These are phyloP conservation scores for Monopis laevigella DNA, from an alignment of 2,888 invertebrate species.

Conservation along the genomic window DNA sequence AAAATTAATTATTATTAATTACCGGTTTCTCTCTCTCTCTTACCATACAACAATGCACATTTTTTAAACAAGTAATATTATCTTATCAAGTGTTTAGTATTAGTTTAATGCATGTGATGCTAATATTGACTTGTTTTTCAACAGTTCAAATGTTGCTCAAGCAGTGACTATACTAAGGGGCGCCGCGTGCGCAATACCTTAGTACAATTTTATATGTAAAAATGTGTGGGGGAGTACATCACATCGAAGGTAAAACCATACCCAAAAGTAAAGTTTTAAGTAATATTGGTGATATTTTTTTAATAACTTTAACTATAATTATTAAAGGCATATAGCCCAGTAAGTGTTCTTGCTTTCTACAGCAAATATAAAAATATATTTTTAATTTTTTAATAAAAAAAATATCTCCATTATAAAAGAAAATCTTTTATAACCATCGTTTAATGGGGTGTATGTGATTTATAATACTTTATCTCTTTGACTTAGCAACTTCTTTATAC, in stretches of 20 bases:
- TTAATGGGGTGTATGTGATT: no score
- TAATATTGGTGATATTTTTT: constrained; percentile 40
- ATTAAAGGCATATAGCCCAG: no score
- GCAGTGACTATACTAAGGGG: constrained; percentile 63
- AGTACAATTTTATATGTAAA: constrained; percentile 64
- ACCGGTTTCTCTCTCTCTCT: no score
- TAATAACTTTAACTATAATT: background rate
- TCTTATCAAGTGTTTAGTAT: constrained; percentile 22
- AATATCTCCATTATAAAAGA: no score
- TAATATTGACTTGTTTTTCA: constrained; percentile 67
- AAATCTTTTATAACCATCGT: no score
- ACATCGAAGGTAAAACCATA: constrained; percentile 58
- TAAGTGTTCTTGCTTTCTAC: no score
- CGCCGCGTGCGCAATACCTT: constrained; percentile 64
- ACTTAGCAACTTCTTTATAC: no score
- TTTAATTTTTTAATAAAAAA: no score
- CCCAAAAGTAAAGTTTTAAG: constrained; percentile 55
- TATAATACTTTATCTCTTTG: no score
- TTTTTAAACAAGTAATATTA: background rate
- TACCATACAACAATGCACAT: background rate
- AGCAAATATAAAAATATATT: no score
- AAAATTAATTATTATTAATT: no score
- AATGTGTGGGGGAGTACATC: constrained; percentile 61
- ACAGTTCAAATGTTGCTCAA: constrained; percentile 65
- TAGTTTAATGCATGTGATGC: constrained; percentile 61